phyloP scores from a whole-genome alignment of 92 coral and sea anemone species.

The Palythoa heliodiscus region DNA sequence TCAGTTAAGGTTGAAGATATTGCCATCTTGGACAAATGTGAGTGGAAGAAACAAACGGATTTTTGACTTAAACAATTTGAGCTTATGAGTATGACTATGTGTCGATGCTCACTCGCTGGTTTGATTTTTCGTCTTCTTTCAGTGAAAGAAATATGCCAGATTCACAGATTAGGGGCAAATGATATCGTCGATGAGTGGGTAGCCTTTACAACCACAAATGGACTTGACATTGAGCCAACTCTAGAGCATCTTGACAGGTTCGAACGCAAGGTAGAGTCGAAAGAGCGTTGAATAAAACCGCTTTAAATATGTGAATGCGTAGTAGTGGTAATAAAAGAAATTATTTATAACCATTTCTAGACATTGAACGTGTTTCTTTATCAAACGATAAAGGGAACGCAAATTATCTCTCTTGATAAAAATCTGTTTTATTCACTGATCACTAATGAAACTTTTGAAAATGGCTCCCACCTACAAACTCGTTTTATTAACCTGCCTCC shows the following conservation, averaged over 20 bases:
- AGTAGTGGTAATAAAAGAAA: no score
- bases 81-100: not conserved
- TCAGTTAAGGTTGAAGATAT: constrained; percentile 74
- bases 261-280: constrained; percentile 73
- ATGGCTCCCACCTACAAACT: no score
- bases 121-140: not conserved
- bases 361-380: no score
- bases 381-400: no score
- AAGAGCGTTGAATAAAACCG: not conserved
- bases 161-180: constrained; percentile 53
- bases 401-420: no score
- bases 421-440: no score
- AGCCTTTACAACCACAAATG: constrained; percentile 55
- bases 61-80: not conserved
- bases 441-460: no score
- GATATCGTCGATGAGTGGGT: constrained; percentile 85
- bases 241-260: constrained; percentile 65
- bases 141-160: constrained; percentile 85
- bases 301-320: no score
- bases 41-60: constrained; percentile 17
- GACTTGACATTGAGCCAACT: constrained; percentile 57
- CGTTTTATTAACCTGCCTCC: not conserved
- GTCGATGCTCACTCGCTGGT: not conserved
- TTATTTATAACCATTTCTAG: no score
- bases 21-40: constrained; percentile 81